Evolutionary conservation across 2,797 vertebrate species (phyloP).

Genomic region (Notolepis coatsorum): DNA sequence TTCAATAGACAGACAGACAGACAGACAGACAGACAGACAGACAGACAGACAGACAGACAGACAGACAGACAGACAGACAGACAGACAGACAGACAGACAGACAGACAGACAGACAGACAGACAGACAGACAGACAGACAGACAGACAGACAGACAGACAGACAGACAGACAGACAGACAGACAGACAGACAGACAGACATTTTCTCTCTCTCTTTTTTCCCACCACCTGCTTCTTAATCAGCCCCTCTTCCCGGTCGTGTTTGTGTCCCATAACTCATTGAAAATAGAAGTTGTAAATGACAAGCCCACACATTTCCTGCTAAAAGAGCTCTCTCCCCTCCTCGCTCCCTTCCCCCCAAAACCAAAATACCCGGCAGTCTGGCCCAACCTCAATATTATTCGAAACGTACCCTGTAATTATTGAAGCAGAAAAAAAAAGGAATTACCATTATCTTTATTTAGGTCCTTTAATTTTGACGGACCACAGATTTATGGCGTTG

Average conservation of each 20-base stretch:
- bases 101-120: conserved; percentile 5
- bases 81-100: neutral
- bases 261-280: conserved; percentile 59
- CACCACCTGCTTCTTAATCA: conserved; percentile 57
- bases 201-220: conserved; percentile 14
- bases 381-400: conserved; percentile 85
- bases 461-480: conserved; percentile 91
- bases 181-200: too few species aligned
- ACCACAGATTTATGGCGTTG: conserved; percentile 88
- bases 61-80: neutral
- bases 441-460: conserved; percentile 90
- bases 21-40: neutral
- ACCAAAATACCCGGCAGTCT: conserved; percentile 71
- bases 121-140: conserved; percentile 23
- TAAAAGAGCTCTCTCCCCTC: conserved; percentile 54
- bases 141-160: conserved; percentile 38
- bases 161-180: conserved; percentile 51
- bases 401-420: conserved; percentile 89
- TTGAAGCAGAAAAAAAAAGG: conserved; percentile 81
- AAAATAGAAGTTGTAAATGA: conserved; percentile 73
- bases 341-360: conserved; percentile 45
- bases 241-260: conserved; percentile 47
- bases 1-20: conserved; percentile 8
- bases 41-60: neutral
- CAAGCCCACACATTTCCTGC: conserved; percentile 72